phyloP scores from a whole-genome alignment of 2,113 vertebrate species.

The Puma concolor region DNA sequence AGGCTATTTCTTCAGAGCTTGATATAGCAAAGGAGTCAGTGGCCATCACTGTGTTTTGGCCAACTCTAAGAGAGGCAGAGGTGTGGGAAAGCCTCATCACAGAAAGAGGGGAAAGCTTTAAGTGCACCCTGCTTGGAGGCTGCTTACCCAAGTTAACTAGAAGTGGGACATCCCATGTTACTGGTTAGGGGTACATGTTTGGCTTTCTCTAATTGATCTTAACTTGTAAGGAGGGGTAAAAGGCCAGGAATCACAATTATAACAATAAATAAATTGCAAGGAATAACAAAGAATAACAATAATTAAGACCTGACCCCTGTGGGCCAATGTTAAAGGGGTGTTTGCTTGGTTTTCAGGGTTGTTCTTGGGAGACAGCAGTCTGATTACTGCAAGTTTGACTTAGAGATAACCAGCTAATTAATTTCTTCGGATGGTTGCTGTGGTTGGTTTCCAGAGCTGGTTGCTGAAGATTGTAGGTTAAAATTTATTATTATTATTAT shows the following conservation, averaged over 20 bases:
- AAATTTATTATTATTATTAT: background rate
- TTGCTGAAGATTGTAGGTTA: background rate
- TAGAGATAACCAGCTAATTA: background rate
- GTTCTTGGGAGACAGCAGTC: background rate
- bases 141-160: background rate
- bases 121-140: background rate
- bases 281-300: background rate
- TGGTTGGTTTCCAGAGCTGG: background rate
- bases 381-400: background rate
- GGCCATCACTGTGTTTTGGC: background rate
- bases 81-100: background rate
- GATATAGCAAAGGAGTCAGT: background rate
- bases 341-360: background rate
- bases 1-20: background rate
- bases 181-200: background rate
- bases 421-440: background rate
- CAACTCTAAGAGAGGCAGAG: background rate
- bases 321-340: background rate
- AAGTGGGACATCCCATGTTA: background rate
- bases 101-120: background rate
- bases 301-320: background rate
- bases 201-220: background rate
- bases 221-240: background rate
- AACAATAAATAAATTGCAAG: background rate
- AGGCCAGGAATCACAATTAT: too few relatives aligned